These are phyloP conservation scores for Agrotis segetum DNA, from an alignment of 2,888 invertebrate genomes.

Conservation along the genomic window DNA sequence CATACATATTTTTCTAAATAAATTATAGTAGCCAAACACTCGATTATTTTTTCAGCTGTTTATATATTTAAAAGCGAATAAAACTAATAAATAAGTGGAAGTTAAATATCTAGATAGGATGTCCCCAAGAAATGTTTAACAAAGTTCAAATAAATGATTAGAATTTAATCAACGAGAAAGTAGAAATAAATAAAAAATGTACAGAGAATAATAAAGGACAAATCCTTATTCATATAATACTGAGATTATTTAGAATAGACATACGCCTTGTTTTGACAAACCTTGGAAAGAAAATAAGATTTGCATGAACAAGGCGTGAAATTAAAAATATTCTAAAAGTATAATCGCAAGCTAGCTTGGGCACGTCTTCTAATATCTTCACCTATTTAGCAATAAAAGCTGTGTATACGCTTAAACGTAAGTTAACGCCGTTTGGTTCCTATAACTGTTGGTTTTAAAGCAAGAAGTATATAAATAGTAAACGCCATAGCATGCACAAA, in stretches of 20 bases:
- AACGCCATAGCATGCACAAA: too few species aligned
- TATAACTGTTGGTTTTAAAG: constrained; percentile 45
- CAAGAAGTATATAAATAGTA: constrained; percentile 24
- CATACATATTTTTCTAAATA: constrained; percentile 43
- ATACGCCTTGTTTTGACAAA: constrained; percentile 44
- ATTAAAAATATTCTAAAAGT: constrained; percentile 29
- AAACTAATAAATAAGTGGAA: constrained; percentile 35
- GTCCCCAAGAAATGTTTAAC: constrained; percentile 41
- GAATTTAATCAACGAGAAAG: constrained; percentile 6
- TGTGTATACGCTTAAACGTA: constrained; percentile 64
- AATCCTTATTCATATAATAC: constrained; percentile 33
- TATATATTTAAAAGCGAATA: constrained; percentile 57
- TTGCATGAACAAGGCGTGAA: constrained; percentile 48
- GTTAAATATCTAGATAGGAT: constrained; percentile 37
- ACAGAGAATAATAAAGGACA: constrained; percentile 30
- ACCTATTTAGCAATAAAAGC: constrained; percentile 55
- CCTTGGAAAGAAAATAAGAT: constrained; percentile 46
- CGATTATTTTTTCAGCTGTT: constrained; percentile 42
- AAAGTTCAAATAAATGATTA: constrained; percentile 46
- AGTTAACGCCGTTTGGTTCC: constrained; percentile 53
- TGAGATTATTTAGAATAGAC: constrained; percentile 44
- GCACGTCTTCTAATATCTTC: constrained; percentile 52
- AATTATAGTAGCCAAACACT: constrained; percentile 16
- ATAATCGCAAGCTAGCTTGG: constrained; percentile 45
- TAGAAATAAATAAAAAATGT: constrained; percentile 20